Evolutionary conservation across 2,797 vertebrate species (phyloP).

Genomic region (Gallinago stenura): DNA sequence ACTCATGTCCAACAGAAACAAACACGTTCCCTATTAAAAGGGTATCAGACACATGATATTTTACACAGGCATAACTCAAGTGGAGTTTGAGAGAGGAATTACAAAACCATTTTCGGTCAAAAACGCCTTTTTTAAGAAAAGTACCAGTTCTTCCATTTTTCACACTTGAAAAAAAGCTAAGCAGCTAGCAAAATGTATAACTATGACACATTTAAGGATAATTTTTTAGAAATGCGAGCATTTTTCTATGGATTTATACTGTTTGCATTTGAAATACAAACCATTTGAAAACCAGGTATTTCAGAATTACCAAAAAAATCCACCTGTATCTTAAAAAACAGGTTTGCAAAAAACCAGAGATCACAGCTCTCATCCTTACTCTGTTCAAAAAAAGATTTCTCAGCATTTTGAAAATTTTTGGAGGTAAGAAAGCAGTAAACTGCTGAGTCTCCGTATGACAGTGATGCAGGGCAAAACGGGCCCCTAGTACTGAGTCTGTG

Average conservation of each 20-base stretch:
- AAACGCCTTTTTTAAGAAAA: background rate
- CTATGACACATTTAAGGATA: background rate
- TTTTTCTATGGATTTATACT: background rate
- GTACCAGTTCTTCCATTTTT: background rate
- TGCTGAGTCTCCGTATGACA: background rate
- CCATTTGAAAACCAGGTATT: background rate
- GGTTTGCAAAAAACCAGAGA: background rate
- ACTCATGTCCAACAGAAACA: background rate
- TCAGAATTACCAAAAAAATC: background rate
- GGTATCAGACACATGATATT: background rate
- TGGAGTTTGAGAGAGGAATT: background rate
- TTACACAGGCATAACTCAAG: background rate
- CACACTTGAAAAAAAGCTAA: background rate
- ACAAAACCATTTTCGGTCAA: background rate
- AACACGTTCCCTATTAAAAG: fast-evolving
- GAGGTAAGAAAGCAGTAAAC: background rate
- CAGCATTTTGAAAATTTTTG: background rate
- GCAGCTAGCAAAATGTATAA: background rate
- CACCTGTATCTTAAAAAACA: background rate
- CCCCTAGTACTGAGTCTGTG: background rate
- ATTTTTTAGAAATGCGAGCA: background rate
- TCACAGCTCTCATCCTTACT: background rate
- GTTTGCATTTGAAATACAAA: background rate
- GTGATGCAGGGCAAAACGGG: background rate
- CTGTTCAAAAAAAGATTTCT: background rate